Percentiles rank a stretch among this genome's conserved stretches.
These are phyloP conservation scores for Pungitius pungitius DNA, from an alignment of 2,113 vertebrate genomes.

Conservation along the genomic window DNA sequence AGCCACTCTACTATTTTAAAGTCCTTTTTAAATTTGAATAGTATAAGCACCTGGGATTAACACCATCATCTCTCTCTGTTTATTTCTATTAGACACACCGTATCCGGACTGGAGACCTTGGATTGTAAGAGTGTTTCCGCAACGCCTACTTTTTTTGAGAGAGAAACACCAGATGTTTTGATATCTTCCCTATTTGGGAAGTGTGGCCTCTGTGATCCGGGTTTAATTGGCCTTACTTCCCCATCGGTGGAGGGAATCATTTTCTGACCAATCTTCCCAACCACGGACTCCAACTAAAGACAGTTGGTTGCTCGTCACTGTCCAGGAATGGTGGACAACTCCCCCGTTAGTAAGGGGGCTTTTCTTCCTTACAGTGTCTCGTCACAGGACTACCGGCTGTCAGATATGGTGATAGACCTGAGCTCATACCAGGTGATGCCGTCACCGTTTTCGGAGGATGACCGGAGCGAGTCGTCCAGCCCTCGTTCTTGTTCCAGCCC, in stretches of 20 bases:
- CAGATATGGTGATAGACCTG: constrained; percentile 83
- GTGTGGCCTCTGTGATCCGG: constrained; percentile 38
- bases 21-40: constrained; percentile 12
- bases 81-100: constrained; percentile 32
- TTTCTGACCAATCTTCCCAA: constrained; percentile 27
- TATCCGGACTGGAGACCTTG: constrained; percentile 51
- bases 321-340: constrained; percentile 93
- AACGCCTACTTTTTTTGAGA: constrained; percentile 14
- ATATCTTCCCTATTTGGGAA: constrained; percentile 31
- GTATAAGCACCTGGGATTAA: not conserved
- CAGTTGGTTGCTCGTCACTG: constrained; percentile 20
- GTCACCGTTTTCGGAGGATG: constrained; percentile 91
- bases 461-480: constrained; percentile 89
- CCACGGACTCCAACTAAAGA: constrained; percentile 26
- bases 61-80: constrained; percentile 32
- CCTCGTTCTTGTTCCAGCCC: constrained; percentile 93
- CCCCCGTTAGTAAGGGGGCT: constrained; percentile 82
- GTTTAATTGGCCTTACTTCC: constrained; percentile 51
- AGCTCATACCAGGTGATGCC: constrained; percentile 88
- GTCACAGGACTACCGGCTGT: constrained; percentile 76
- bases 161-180: constrained; percentile 47
- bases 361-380: constrained; percentile 81
- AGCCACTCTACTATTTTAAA: not conserved
- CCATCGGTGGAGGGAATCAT: constrained; percentile 32
- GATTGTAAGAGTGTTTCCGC: constrained; percentile 18